A percentile compares a stretch with the other conserved stretches of the same genome.
These are phyloP conservation scores for Andrena bicolor DNA, from an alignment of 2,888 invertebrate species.

Conservation along the genomic window DNA sequence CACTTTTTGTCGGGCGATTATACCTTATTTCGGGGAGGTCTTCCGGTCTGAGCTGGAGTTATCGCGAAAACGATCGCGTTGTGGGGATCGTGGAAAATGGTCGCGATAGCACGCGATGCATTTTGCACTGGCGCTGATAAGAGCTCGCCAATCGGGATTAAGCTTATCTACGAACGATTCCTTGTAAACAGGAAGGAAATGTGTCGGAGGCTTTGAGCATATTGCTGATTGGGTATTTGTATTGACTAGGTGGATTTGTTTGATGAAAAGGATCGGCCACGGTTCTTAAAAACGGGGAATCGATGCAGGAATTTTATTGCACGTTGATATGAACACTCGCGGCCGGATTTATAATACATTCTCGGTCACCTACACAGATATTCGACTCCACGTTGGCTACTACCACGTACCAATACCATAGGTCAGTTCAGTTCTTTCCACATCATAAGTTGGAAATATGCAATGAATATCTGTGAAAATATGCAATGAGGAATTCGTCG, in stretches of 20 bases:
- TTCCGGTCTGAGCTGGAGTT: too few relatives aligned
- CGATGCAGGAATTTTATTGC: background rate
- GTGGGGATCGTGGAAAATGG: background rate
- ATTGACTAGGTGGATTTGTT: slow-evolving; percentile 9
- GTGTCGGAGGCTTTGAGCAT: background rate
- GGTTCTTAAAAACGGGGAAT: background rate
- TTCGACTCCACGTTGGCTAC: too few relatives aligned
- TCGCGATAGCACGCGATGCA: background rate
- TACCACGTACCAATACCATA: too few relatives aligned
- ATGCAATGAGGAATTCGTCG: too few relatives aligned
- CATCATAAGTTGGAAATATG: too few relatives aligned
- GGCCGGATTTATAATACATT: too few relatives aligned
- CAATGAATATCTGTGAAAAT: too few relatives aligned
- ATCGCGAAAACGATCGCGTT: background rate
- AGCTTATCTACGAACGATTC: slow-evolving; percentile 25
- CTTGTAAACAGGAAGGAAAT: slow-evolving; percentile 1
- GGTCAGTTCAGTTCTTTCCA: too few relatives aligned
- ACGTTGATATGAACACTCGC: background rate
- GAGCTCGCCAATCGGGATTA: slow-evolving; percentile 1
- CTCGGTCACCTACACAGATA: too few relatives aligned
- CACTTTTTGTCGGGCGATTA: too few relatives aligned
- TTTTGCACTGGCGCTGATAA: slow-evolving; percentile 10
- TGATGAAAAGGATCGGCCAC: background rate
- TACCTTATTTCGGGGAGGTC: too few relatives aligned
- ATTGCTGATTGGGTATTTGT: slow-evolving; percentile 4